These are phyloP conservation scores for Melanotaenia boesemani DNA, from an alignment of 2,797 vertebrate species.

Conservation along the genomic window DNA sequence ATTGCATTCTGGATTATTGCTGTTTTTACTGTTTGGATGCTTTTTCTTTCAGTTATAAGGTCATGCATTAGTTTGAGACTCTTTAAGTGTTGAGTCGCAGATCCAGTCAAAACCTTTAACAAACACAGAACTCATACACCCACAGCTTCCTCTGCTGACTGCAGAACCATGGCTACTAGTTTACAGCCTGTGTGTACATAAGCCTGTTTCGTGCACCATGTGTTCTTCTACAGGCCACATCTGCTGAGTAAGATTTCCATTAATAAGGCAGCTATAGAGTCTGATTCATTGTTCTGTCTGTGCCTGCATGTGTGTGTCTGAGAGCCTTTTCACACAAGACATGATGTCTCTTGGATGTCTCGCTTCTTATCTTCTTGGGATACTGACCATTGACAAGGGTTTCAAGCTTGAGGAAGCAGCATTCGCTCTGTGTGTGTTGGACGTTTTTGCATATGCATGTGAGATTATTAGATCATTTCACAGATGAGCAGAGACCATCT, in stretches of 20 bases:
- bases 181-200: constrained; percentile 53
- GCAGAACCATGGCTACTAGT: constrained; percentile 22
- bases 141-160: constrained; percentile 22
- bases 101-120: constrained; percentile 2
- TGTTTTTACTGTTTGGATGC: neutral
- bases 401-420: constrained; percentile 5
- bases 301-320: constrained; percentile 25
- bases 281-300: constrained; percentile 49
- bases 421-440: neutral
- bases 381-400: constrained; percentile 46
- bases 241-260: constrained; percentile 67
- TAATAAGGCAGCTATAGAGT: constrained; percentile 48
- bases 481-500: constrained; percentile 58
- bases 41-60: constrained; percentile 17
- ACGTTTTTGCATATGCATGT: constrained; percentile 3
- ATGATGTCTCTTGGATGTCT: constrained; percentile 52
- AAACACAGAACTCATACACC: constrained; percentile 28
- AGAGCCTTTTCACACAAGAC: constrained; percentile 51
- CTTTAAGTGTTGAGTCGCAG: neutral
- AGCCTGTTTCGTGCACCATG: constrained; percentile 65
- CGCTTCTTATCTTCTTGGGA: constrained; percentile 43
- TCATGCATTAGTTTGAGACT: constrained; percentile 23
- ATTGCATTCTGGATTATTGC: neutral
- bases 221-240: constrained; percentile 70
- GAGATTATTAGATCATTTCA: constrained; percentile 55